Evolutionary conservation across 1,140 invertebrate species (phyloP).

Genomic region (Zaprionus lachaisei): DNA sequence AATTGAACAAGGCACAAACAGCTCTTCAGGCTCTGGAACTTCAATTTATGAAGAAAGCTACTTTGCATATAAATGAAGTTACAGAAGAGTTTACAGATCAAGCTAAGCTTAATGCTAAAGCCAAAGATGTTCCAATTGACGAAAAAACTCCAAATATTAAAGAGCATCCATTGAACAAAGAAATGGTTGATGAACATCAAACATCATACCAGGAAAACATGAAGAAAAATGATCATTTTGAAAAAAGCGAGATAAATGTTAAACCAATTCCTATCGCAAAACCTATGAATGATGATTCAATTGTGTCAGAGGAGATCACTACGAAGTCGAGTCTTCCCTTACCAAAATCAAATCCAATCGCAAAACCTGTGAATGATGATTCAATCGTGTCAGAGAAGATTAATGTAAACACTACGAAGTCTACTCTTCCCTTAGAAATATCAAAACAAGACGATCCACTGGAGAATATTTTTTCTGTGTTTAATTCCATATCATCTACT

Average conservation of each 20-base stretch:
- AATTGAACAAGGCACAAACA: neutral
- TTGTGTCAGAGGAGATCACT: neutral
- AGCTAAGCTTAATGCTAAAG: neutral
- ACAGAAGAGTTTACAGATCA: too few species aligned
- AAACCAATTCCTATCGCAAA: neutral
- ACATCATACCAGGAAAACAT: neutral
- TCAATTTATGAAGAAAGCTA: neutral
- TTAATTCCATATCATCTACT: neutral
- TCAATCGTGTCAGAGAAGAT: too few species aligned
- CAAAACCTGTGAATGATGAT: too few species aligned
- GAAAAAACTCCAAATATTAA: neutral
- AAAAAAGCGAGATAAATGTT: neutral
- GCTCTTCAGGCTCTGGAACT: neutral
- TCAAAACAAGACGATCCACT: too few species aligned
- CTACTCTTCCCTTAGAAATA: too few species aligned
- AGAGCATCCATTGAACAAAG: neutral
- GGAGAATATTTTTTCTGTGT: too few species aligned
- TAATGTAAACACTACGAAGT: too few species aligned
- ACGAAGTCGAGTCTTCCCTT: neutral
- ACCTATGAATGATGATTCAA: neutral
- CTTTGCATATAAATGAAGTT: neutral
- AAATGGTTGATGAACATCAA: neutral
- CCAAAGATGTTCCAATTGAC: neutral
- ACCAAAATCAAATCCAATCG: too few species aligned
- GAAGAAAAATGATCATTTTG: neutral